Conservation (phyloP, 2,113 vertebrate genomes). For the Herpailurus yagouaroundi region DNA sequence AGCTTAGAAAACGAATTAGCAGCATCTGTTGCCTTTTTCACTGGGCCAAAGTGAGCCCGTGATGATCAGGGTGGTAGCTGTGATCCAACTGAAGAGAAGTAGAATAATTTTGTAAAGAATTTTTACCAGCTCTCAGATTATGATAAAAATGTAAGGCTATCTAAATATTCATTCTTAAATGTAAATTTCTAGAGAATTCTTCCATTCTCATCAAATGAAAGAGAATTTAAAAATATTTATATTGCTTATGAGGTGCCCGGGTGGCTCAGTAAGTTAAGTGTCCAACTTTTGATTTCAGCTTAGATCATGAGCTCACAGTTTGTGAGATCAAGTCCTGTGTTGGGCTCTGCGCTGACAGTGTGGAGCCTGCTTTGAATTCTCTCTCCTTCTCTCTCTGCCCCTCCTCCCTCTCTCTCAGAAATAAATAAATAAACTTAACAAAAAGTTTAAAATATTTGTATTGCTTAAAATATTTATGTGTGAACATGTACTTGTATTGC, state of each 20-base stretch:
- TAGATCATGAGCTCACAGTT: no score
- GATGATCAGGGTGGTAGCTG: conserved; percentile 5
- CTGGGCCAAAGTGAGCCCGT: conserved; percentile 17
- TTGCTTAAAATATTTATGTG: conserved; percentile 44
- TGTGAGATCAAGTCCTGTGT: no score
- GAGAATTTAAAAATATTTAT: conserved; percentile 11
- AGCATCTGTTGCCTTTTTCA: background rate
- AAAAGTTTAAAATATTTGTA: background rate
- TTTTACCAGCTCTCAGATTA: conserved; percentile 16
- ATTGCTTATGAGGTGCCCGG: background rate
- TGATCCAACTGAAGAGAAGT: background rate
- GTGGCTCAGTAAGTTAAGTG: no score
- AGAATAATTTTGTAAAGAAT: conserved; percentile 20
- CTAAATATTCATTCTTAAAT: conserved; percentile 63
- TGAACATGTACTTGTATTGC: background rate
- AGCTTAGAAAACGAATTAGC: conserved; percentile 19
- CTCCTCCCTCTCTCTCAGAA: no score
- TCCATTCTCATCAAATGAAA: conserved; percentile 53
- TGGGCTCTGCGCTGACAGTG: no score
- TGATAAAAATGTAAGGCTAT: conserved; percentile 50
- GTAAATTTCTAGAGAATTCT: conserved; percentile 41
- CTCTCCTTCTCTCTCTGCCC: no score
- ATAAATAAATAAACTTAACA: no score
- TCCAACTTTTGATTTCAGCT: no score
- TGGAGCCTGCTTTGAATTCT: no score